Conservation (phyloP, 2,113 vertebrate genomes). For the Planiliza haematocheilus region DNA sequence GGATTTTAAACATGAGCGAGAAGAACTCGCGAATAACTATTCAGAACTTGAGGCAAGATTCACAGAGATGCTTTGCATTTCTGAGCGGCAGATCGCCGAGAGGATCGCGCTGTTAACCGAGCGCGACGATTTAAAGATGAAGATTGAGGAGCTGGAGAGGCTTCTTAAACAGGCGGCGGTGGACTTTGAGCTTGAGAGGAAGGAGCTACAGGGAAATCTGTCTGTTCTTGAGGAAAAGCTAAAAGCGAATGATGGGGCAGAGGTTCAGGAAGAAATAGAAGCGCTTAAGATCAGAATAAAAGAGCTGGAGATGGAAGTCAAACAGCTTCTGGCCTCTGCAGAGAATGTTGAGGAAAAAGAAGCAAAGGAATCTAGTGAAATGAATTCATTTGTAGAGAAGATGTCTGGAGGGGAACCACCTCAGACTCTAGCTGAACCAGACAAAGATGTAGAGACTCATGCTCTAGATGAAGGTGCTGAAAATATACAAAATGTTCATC, state of each 20-base stretch:
- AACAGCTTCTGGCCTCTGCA: slow-evolving; percentile 46
- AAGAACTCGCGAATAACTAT: slow-evolving; percentile 73
- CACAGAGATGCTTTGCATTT: slow-evolving; percentile 53
- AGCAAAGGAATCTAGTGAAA: slow-evolving; percentile 5
- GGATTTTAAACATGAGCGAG: slow-evolving; percentile 83
- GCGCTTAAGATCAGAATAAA: slow-evolving; percentile 72
- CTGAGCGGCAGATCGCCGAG: slow-evolving; percentile 73
- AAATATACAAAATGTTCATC: neutral
- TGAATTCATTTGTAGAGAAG: slow-evolving; percentile 5
- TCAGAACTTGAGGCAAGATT: slow-evolving; percentile 75
- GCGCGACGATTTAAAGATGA: slow-evolving; percentile 74
- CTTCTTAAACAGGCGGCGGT: slow-evolving; percentile 72
- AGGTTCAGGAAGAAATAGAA: slow-evolving; percentile 77
- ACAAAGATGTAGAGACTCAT: neutral
- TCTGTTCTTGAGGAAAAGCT: slow-evolving; percentile 76
- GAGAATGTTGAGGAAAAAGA: slow-evolving; percentile 33
- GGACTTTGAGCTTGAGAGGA: slow-evolving; percentile 82
- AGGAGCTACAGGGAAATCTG: slow-evolving; percentile 75
- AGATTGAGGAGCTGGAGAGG: slow-evolving; percentile 72
- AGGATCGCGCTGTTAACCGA: slow-evolving; percentile 79
- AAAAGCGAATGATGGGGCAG: slow-evolving; percentile 70
- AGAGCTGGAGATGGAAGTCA: slow-evolving; percentile 70
- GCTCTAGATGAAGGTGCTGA: neutral
- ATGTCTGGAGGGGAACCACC: slow-evolving; percentile 8
- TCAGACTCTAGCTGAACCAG: neutral